A percentile compares a stretch with the other conserved stretches of the same genome.
Conservation (phyloP, 1,140 invertebrate species). For the Cephus cinctus region DNA sequence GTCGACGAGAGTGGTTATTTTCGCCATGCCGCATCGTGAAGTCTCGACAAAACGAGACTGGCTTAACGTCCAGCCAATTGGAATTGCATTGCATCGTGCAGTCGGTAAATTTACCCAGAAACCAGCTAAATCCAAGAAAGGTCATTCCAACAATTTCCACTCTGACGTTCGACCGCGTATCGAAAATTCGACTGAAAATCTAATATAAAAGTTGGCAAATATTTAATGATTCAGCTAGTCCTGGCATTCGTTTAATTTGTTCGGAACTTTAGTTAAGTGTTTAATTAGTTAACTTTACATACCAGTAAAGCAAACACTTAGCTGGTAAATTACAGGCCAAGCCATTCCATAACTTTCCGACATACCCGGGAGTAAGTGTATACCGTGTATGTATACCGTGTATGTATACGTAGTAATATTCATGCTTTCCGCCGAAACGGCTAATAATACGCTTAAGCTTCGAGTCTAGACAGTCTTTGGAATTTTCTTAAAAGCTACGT, state of each 20-base stretch:
- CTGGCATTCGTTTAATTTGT: conserved; percentile 43
- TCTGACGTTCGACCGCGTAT: too few relatives aligned
- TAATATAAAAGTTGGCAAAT: conserved; percentile 32
- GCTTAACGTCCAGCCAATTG: too few relatives aligned
- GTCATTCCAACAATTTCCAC: too few relatives aligned
- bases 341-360: conserved; percentile 45
- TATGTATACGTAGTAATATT: conserved; percentile 33
- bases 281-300: conserved; percentile 49
- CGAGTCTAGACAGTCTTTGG: conserved; percentile 9
- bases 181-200: too few relatives aligned
- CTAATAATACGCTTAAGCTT: conserved; percentile 28
- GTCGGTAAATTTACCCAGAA: too few relatives aligned
- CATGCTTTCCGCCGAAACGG: conserved; percentile 11
- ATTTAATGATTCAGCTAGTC: conserved; percentile 25
- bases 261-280: conserved; percentile 42
- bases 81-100: too few relatives aligned
- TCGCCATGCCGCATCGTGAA: too few relatives aligned
- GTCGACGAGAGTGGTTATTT: too few relatives aligned
- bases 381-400: too few relatives aligned
- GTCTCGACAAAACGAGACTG: background rate
- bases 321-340: conserved; percentile 45
- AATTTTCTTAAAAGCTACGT: conserved; percentile 20
- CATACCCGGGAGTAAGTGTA: conserved; percentile 31
- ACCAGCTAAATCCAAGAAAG: too few relatives aligned
- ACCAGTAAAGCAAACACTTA: conserved; percentile 44